Conservation (phyloP, 1,140 invertebrate species). For the Pseudobourletiella spinata region DNA sequence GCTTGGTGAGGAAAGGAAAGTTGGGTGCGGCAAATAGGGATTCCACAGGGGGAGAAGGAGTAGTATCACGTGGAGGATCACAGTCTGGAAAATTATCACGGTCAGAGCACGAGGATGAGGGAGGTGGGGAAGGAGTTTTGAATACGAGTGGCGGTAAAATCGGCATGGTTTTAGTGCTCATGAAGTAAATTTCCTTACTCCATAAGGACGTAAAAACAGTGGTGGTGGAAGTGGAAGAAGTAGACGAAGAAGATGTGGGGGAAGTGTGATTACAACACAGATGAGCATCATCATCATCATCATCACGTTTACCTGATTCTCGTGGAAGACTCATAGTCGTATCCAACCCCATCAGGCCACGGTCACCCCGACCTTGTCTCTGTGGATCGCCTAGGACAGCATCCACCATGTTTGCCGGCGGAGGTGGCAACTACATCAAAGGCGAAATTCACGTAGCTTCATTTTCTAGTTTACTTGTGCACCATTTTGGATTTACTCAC, state of each 20-base stretch:
- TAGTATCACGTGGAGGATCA: too few species aligned
- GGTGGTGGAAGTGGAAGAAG: neutral
- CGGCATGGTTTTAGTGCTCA: neutral
- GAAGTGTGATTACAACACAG: neutral
- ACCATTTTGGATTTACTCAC: too few species aligned
- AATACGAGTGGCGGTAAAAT: neutral
- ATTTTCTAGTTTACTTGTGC: too few species aligned
- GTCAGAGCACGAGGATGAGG: neutral
- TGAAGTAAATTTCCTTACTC: neutral
- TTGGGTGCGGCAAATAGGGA: neutral
- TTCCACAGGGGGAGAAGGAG: neutral
- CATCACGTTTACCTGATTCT: constrained; percentile 21
- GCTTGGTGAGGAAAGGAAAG: neutral
- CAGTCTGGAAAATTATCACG: neutral
- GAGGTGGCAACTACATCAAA: constrained; percentile 8
- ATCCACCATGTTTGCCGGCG: constrained; percentile 13
- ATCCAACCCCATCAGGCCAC: too few species aligned
- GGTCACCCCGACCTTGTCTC: neutral
- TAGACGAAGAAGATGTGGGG: neutral
- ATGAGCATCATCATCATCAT: neutral
- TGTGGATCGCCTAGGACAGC: constrained; percentile 10
- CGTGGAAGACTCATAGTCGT: constrained; percentile 1
- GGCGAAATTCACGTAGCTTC: too few species aligned
- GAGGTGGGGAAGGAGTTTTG: neutral
- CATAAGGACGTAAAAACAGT: neutral